Conservation (phyloP, 2,888 invertebrate genomes). For the Augochlorella aurata region DNA sequence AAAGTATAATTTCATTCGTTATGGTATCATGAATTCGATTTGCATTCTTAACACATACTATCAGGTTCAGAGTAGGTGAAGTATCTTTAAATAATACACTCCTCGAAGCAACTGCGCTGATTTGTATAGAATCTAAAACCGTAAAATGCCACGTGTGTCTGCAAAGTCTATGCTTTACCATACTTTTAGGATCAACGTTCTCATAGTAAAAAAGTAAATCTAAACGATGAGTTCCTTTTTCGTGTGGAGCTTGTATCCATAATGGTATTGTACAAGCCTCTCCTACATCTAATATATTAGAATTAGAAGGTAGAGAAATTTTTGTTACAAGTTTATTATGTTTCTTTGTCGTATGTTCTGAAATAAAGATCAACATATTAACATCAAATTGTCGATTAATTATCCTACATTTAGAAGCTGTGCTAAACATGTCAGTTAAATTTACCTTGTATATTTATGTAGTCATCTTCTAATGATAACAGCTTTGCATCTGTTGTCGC, state of each 20-base stretch:
- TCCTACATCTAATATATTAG: slow-evolving; percentile 83
- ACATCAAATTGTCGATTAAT: slow-evolving; percentile 24
- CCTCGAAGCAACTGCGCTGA: slow-evolving; percentile 83
- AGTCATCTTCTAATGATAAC: slow-evolving; percentile 83
- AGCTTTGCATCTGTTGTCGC: slow-evolving; percentile 89
- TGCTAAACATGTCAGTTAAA: neutral
- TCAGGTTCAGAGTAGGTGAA: slow-evolving; percentile 85
- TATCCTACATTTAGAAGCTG: neutral
- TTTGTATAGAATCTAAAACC: slow-evolving; percentile 85
- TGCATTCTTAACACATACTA: slow-evolving; percentile 88
- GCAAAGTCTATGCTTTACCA: slow-evolving; percentile 84
- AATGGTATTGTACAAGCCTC: slow-evolving; percentile 83
- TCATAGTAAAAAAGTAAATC: slow-evolving; percentile 90
- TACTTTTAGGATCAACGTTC: slow-evolving; percentile 81
- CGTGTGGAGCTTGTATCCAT: slow-evolving; percentile 88
- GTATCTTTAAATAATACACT: slow-evolving; percentile 81
- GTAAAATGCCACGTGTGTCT: slow-evolving; percentile 86
- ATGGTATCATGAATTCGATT: slow-evolving; percentile 86
- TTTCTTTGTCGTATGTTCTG: slow-evolving; percentile 76
- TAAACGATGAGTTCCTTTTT: slow-evolving; percentile 85
- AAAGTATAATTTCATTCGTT: slow-evolving; percentile 83
- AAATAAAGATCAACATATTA: slow-evolving; percentile 43
- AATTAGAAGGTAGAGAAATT: slow-evolving; percentile 77
- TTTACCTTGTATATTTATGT: slow-evolving; percentile 56
- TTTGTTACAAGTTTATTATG: slow-evolving; percentile 81